Base-by-base conservation (phyloP, 2,797 vertebrate species). In the Gymnodraco acuticeps region DNA sequence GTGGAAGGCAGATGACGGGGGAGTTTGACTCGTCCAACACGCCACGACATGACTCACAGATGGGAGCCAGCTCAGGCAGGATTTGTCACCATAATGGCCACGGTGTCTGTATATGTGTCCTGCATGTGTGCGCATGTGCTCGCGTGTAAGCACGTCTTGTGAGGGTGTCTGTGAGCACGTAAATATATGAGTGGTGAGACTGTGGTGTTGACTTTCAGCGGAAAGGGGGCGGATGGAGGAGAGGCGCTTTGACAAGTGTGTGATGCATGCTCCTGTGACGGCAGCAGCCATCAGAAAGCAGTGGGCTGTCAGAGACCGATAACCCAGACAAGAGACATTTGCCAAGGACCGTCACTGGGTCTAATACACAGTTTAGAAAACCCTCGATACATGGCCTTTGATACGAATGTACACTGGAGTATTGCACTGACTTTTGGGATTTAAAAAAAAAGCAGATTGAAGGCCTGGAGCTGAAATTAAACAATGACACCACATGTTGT, bases 41-140 rank as follows among this genome's bases (percentile, higher is more conserved):
- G 72, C 87, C 66, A 74, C 75, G 38, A 82, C 77, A 61, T 92
- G 89, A 92, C 88, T 94, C 93, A 94, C 90, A 91, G 92, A 93
- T 89, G 90, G 89, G 83, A 82, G 80, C 84, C 80, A 76, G 88
- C 84, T 92, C 87, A 87, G 88, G 88, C 89, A 89, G 88, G 83
- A 92, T 94, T 92, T 91, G 91, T 92, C 92, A 94, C 91, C 86
- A 88, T 86, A 86, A 92, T 88, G 89, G 81, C 82, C 89, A 89
- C 59, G 68, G 79, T 80, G 87, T 82, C 76, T 85, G 79, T 81
- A 56, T 68, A 43, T 75, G 84, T 83, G 87, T 67, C 17, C 54
- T 47, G 71, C 48, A 46, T 64, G 82, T 69, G 81, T 56, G 78
- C 11, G 69, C 66, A 16, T 71, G 82, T 70, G 69, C 76, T 62